Evolutionary conservation across 92 coral and sea anemone genomes (phyloP).

Genomic region (Bergia puertoricense): DNA sequence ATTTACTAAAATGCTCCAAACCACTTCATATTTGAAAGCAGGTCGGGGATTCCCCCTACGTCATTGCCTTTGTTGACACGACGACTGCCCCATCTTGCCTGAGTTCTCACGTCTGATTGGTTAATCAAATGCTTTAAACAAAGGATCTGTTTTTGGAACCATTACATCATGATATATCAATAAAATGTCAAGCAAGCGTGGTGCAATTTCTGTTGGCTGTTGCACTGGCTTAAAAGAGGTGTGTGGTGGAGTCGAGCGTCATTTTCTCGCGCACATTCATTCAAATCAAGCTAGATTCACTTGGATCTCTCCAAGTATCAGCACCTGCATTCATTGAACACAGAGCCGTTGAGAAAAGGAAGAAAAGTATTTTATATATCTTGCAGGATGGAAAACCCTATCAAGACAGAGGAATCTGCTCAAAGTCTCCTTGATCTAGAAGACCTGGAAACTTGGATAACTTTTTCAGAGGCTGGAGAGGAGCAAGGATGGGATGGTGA

Average conservation of each 20-base stretch:
- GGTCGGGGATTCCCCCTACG: constrained; percentile 87
- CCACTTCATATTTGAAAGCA: not conserved
- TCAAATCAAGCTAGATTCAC: not conserved
- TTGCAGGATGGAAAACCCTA: not conserved
- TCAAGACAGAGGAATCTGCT: not conserved
- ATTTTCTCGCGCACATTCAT: constrained; percentile 1
- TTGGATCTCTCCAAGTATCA: not conserved
- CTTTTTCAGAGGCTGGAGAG: not conserved
- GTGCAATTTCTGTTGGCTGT: constrained; percentile 56
- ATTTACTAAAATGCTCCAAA: too few species aligned
- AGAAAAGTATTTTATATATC: not conserved
- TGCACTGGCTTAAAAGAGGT: constrained; percentile 44
- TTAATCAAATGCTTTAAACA: not conserved
- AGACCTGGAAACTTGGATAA: not conserved
- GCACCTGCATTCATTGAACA: constrained; percentile 4
- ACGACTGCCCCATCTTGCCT: constrained; percentile 67
- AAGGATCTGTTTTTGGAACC: constrained; percentile 46
- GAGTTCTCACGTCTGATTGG: constrained; percentile 48
- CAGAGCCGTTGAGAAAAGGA: not conserved
- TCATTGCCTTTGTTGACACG: constrained; percentile 39
- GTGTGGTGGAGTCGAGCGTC: not conserved
- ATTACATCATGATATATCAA: constrained; percentile 55
- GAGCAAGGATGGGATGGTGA: constrained; percentile 4
- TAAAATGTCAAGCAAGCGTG: constrained; percentile 37
- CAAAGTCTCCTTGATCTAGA: not conserved